These are phyloP conservation scores for Tragopan temminckii DNA, from an alignment of 2,797 vertebrate genomes.

Conservation along the genomic window DNA sequence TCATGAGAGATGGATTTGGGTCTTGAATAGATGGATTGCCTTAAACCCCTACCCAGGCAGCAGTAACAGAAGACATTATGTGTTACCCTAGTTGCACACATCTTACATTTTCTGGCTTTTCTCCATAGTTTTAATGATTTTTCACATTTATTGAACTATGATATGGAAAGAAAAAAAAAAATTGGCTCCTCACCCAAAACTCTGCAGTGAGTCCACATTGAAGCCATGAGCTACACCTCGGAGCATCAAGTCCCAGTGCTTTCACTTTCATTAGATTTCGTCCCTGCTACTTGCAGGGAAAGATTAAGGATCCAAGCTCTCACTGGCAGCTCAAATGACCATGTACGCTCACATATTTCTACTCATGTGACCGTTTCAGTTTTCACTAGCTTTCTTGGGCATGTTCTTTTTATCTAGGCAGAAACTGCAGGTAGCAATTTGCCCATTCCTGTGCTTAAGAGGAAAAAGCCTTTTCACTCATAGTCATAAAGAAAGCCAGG, in stretches of 20 bases:
- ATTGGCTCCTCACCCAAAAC: neutral
- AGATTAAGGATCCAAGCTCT: neutral
- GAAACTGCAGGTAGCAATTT: constrained; percentile 7
- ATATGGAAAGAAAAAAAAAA: neutral
- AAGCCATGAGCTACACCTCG: neutral
- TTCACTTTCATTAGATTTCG: neutral
- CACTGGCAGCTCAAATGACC: neutral
- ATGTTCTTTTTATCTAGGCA: neutral
- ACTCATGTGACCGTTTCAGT: neutral
- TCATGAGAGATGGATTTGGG: neutral
- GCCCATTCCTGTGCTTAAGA: neutral
- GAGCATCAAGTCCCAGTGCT: neutral
- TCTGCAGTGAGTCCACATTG: neutral
- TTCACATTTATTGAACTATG: neutral
- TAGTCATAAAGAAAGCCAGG: neutral
- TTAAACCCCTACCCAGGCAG: neutral
- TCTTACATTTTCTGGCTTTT: neutral
- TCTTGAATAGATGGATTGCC: neutral
- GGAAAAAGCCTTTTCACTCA: constrained; percentile 23
- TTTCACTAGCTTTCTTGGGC: neutral
- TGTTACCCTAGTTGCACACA: neutral
- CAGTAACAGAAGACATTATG: neutral
- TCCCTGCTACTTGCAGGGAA: neutral
- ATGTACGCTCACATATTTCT: rapidly evolving
- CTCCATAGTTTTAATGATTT: neutral